Base-by-base conservation (phyloP, 2,113 vertebrate genomes). In the Oryzias woworae region DNA sequence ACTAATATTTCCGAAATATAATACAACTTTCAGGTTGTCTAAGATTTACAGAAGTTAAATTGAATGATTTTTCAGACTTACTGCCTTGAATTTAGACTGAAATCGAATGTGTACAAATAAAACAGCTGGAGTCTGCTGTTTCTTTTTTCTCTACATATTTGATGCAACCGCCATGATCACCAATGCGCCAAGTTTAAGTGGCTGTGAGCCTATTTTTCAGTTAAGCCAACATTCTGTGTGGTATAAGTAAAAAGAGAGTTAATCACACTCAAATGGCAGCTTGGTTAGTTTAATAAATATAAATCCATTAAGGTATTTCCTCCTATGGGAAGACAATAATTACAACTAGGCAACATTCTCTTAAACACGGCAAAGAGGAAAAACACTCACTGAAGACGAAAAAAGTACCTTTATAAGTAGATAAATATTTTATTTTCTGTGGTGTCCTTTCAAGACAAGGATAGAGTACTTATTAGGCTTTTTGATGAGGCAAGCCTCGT, bases 191-290 rank as follows among this genome's bases (percentile, higher is more conserved):
- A 36, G 1, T 36, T 36, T 7, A 7, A 7, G 5, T 26, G 26
- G 26, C 5, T 26, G 3, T 26, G 3, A 26, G 5, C 26, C 17
- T 24, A 45, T 73, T 61, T 63, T 52, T 54, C 46, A 66, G 81
- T 77, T 63, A 74, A 70, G 46, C 50, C 43, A 52, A 71, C 49
- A 47, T 82, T 75, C 36, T 23, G 50, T 75, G 55, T n/a, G 50
- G 12, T 18, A 56, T 53, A 65, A 80, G 79, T 62, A 15, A 79
- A 70, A 0, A 28, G 36, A 64, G 42, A 65, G 31, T 46, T 52
- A 70, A 80, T 66, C 58, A 53, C 58, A 61, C 26, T n/a, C 3
- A 16, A 43, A 28, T 36, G 13, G 46, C 16, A 47, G 45, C 41
- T 18, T 28, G 53, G 62, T 62, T 24, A 13, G 20, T 79, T 55